Evolutionary conservation across 1,140 invertebrate genomes (phyloP).

Genomic region (Drosophila rhopaloa): DNA sequence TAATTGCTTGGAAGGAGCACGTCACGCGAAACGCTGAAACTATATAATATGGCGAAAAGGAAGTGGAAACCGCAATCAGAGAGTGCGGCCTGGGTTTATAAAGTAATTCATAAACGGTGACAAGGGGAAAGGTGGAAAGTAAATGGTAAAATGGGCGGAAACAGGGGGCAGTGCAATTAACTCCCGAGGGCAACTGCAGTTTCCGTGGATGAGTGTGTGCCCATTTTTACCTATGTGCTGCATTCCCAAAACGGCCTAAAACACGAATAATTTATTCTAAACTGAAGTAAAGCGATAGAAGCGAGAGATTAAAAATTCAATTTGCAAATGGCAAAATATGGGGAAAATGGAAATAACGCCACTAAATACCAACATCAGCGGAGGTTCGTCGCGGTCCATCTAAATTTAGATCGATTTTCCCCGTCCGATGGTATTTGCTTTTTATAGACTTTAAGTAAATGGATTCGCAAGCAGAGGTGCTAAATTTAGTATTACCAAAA

Average conservation of each 20-base stretch:
- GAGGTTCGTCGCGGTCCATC: conserved; percentile 7
- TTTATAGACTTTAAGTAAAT: conserved; percentile 45
- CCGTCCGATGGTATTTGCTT: conserved; percentile 16
- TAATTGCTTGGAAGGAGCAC: conserved; percentile 88
- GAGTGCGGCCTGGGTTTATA: conserved; percentile 30
- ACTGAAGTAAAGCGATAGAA: conserved; percentile 10
- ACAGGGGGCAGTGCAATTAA: conserved; percentile 42
- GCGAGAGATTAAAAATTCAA: conserved; percentile 18
- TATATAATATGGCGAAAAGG: conserved; percentile 30
- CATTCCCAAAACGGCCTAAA: neutral
- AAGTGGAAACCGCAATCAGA: conserved; percentile 38
- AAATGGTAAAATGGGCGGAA: neutral
- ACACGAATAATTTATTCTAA: conserved; percentile 23
- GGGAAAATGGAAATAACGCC: conserved; percentile 17
- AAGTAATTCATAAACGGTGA: conserved; percentile 23
- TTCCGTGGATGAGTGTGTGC: conserved; percentile 8
- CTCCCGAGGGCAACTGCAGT: conserved; percentile 38
- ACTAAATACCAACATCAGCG: conserved; percentile 11
- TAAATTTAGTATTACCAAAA: conserved; percentile 42
- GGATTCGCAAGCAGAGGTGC: conserved; percentile 27
- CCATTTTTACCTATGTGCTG: conserved; percentile 9
- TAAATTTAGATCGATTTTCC: conserved; percentile 45
- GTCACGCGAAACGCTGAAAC: conserved; percentile 84
- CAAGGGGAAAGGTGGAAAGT: neutral
- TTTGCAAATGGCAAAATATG: conserved; percentile 20